A percentile compares a stretch with the other conserved stretches of the same genome.
Conservation (phyloP, 2,113 vertebrate genomes). For the Tympanuchus pallidicinctus region DNA sequence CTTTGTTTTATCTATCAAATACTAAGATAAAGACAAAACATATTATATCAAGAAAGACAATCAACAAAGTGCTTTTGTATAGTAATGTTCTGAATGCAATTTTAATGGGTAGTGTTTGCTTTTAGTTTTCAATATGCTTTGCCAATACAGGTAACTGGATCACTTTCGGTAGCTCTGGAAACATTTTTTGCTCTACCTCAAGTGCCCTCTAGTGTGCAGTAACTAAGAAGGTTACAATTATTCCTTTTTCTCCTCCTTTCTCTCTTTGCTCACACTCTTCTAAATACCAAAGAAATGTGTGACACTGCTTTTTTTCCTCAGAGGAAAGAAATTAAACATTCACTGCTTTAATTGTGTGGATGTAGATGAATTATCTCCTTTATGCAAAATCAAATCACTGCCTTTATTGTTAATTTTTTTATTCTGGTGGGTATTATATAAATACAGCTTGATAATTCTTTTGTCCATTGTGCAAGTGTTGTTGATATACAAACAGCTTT, state of each 20-base stretch:
- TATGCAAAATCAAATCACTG: background rate
- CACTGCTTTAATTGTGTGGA: background rate
- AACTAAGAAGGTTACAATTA: conserved; percentile 64
- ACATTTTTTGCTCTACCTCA: conserved; percentile 76
- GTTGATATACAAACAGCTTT: background rate
- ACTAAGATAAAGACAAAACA: background rate
- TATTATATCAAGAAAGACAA: background rate
- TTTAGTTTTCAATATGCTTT: background rate
- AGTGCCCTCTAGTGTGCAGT: conserved; percentile 95
- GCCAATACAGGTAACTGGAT: background rate
- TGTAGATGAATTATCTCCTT: conserved; percentile 21
- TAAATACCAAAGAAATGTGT: conserved; percentile 8
- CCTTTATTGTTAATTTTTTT: background rate
- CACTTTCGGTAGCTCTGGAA: background rate
- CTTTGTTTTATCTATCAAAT: background rate
- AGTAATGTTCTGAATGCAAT: background rate
- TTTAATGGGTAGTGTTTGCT: background rate
- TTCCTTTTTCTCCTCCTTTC: background rate
- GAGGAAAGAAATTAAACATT: conserved; percentile 19
- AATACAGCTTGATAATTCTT: conserved; percentile 1
- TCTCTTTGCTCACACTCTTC: background rate
- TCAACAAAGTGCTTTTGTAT: background rate
- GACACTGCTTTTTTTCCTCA: background rate
- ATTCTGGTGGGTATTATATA: background rate
- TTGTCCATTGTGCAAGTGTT: background rate